phyloP scores from a whole-genome alignment of 2,113 vertebrate genomes.

The Taurulus bubalis region DNA sequence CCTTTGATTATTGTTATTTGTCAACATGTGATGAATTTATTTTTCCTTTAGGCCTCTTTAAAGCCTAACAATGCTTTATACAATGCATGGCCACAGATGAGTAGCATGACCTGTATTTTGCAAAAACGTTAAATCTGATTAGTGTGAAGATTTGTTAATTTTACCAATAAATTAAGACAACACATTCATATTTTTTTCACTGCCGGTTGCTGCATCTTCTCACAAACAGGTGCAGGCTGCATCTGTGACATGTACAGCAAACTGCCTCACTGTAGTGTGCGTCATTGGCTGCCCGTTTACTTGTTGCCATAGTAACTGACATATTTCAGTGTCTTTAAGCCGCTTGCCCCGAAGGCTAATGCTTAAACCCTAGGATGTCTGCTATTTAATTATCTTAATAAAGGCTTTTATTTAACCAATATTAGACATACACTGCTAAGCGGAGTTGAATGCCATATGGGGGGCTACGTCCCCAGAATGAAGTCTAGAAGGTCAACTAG shows the following conservation, averaged over 20 bases:
- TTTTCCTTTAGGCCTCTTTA: background rate
- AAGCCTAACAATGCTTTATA: background rate
- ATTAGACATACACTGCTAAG: conserved; percentile 72
- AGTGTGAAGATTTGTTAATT: background rate
- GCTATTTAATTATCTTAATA: conserved; percentile 76
- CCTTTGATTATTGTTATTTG: background rate
- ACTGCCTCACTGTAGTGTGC: conserved; percentile 9
- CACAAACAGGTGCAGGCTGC: conserved; percentile 50
- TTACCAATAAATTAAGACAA: conserved; percentile 9
- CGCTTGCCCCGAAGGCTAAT: conserved; percentile 56
- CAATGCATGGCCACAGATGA: background rate
- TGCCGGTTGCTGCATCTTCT: background rate
- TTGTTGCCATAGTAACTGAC: conserved; percentile 67
- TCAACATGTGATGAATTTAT: background rate
- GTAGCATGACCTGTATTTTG: background rate
- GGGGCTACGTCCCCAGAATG: conserved; percentile 45
- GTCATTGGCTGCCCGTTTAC: conserved; percentile 45
- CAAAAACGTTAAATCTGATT: background rate
- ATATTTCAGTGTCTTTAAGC: conserved; percentile 59
- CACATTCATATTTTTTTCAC: background rate
- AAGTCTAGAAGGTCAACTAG: conserved; percentile 78
- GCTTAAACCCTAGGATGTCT: conserved; percentile 60
- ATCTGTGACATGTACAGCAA: conserved; percentile 24
- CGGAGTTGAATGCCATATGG: conserved; percentile 51
- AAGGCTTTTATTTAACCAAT: conserved; percentile 73